Evolutionary conservation across 2,888 invertebrate genomes (phyloP).

Genomic region (Mamestra brassicae): DNA sequence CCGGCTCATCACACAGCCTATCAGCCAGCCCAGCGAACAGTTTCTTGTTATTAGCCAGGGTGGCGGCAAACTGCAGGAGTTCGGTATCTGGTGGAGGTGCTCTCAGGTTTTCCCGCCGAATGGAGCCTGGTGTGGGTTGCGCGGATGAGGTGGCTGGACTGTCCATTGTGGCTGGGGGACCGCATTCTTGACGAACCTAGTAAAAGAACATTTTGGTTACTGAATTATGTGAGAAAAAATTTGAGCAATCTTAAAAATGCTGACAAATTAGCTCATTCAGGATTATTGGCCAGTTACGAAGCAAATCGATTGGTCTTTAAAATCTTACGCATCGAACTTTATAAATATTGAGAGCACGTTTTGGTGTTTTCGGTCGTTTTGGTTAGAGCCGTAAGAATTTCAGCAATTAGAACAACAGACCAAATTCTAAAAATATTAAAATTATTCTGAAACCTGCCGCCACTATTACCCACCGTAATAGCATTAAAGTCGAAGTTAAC

Average conservation of each 20-base stretch:
- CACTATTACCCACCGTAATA: not conserved
- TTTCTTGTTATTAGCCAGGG: conserved; percentile 93
- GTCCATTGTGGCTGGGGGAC: conserved; percentile 82
- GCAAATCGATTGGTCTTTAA: not conserved
- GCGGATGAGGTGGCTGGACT: conserved; percentile 69
- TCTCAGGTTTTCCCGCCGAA: conserved; percentile 86
- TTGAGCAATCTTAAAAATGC: not conserved
- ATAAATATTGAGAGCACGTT: not conserved
- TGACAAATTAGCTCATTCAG: not conserved
- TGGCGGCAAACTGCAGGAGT: conserved; percentile 92
- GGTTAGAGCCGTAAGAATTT: not conserved
- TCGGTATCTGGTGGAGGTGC: conserved; percentile 92
- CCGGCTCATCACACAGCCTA: conserved; percentile 94
- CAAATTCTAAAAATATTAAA: conserved; percentile 5
- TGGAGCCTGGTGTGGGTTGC: conserved; percentile 74
- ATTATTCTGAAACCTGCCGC: not conserved
- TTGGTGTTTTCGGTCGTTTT: not conserved
- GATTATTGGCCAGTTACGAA: not conserved
- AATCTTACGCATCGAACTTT: not conserved
- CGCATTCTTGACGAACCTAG: conserved; percentile 86
- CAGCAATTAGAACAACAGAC: not conserved
- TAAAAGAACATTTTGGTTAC: conserved; percentile 30
- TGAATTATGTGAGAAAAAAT: not conserved
- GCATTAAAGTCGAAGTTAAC: conserved; percentile 2
- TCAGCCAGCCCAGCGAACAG: conserved; percentile 96